Conservation (phyloP, 2,888 invertebrate species). For the Magallana nippona region DNA sequence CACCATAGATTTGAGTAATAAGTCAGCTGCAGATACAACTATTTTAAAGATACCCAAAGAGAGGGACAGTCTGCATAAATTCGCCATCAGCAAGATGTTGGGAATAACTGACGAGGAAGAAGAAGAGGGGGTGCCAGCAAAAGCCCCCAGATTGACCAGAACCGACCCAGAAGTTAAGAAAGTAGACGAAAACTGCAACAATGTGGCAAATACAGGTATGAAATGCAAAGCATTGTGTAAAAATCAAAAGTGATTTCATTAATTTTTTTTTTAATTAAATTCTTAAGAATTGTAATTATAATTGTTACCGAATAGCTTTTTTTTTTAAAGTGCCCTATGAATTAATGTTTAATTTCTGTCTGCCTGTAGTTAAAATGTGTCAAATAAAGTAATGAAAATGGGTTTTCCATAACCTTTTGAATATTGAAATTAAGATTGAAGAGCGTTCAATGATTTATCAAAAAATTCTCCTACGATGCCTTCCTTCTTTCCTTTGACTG, state of each 20-base stretch:
- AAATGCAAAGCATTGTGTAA: not conserved
- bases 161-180: not conserved
- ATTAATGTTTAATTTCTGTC: too few relatives aligned
- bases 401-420: not conserved
- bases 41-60: constrained; percentile 35
- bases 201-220: constrained; percentile 20
- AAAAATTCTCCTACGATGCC: not conserved
- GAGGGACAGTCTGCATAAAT: constrained; percentile 40
- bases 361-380: too few relatives aligned
- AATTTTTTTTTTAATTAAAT: too few relatives aligned
- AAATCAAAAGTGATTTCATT: not conserved
- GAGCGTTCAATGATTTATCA: not conserved
- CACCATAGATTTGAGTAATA: not conserved
- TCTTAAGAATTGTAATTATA: too few relatives aligned
- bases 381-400: not conserved
- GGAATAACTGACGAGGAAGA: constrained; percentile 33
- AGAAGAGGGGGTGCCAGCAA: not conserved
- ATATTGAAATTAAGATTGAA: not conserved
- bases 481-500: not conserved
- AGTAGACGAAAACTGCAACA: constrained; percentile 38
- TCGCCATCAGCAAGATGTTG: constrained; percentile 34
- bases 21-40: constrained; percentile 5
- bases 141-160: not conserved
- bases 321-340: too few relatives aligned
- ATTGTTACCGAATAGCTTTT: too few relatives aligned